phyloP scores from a whole-genome alignment of 2,888 invertebrate species.

The Tetheella fluctuosa region DNA sequence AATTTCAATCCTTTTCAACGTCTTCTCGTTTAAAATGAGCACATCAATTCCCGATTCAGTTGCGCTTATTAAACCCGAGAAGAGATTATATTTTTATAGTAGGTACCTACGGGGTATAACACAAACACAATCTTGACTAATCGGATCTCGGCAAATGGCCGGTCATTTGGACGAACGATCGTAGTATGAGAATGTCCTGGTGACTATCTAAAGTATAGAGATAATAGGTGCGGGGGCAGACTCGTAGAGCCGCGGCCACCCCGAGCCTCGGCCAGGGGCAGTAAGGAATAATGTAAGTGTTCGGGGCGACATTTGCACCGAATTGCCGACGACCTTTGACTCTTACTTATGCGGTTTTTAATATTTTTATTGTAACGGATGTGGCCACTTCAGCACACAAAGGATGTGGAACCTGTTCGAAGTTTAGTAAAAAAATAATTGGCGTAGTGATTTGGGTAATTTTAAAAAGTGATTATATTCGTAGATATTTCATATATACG shows the following conservation, averaged over 20 bases:
- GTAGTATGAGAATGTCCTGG: slow-evolving; percentile 72
- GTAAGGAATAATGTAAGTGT: slow-evolving; percentile 82
- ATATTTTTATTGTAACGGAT: slow-evolving; percentile 87
- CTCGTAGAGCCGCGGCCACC: slow-evolving; percentile 33
- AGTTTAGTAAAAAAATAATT: too few relatives aligned
- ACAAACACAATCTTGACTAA: slow-evolving; percentile 82
- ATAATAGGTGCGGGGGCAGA: slow-evolving; percentile 77
- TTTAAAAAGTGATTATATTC: too few relatives aligned
- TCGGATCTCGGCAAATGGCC: slow-evolving; percentile 80
- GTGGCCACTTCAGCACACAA: slow-evolving; percentile 60
- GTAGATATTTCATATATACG: too few relatives aligned
- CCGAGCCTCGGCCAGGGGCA: slow-evolving; percentile 52
- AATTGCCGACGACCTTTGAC: slow-evolving; percentile 82
- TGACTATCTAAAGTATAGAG: slow-evolving; percentile 83
- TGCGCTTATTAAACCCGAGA: slow-evolving; percentile 50
- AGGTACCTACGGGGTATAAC: slow-evolving; percentile 46
- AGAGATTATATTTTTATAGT: slow-evolving; percentile 78
- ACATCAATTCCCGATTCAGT: slow-evolving; percentile 49
- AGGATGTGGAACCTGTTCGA: slow-evolving; percentile 39
- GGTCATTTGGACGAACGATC: slow-evolving; percentile 80
- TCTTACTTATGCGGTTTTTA: slow-evolving; percentile 85
- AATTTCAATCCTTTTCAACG: slow-evolving; percentile 72
- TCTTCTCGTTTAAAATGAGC: slow-evolving; percentile 41
- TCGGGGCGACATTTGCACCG: slow-evolving; percentile 83
- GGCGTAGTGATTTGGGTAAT: too few relatives aligned